These are phyloP conservation scores for Seira ritae DNA, from an alignment of 2,888 invertebrate species.

Conservation along the genomic window DNA sequence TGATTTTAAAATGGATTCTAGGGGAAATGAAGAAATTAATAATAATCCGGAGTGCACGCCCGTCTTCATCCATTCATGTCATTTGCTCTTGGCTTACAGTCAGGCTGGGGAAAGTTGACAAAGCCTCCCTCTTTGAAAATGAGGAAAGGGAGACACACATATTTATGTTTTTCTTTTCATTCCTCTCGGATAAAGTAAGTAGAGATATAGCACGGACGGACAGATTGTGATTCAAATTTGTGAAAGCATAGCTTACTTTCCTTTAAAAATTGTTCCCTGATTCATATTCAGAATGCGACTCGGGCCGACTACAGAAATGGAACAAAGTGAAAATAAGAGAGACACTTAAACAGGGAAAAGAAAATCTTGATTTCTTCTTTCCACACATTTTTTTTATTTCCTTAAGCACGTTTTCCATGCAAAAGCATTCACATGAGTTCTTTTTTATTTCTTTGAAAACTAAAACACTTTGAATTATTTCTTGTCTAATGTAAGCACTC, in stretches of 20 bases:
- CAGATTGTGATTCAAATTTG: not conserved
- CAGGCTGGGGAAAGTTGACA: not conserved
- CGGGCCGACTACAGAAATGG: not conserved
- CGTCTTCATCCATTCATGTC: too few species aligned
- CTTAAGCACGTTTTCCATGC: slow-evolving; percentile 56
- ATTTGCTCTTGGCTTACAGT: not conserved
- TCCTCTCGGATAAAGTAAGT: too few species aligned
- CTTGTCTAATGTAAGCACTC: not conserved
- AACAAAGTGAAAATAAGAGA: slow-evolving; percentile 32
- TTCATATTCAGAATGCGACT: slow-evolving; percentile 35
- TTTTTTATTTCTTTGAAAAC: not conserved
- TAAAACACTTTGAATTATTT: not conserved
- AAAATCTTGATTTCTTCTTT: slow-evolving; percentile 57
- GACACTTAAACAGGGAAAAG: not conserved
- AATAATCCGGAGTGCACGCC: too few species aligned
- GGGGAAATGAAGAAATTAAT: too few species aligned
- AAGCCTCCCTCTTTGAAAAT: not conserved
- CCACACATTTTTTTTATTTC: slow-evolving; percentile 13
- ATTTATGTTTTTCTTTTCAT: not conserved
- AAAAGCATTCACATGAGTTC: slow-evolving; percentile 43
- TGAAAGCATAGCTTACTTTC: not conserved
- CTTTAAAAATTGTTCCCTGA: slow-evolving; percentile 4
- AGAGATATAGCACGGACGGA: too few species aligned
- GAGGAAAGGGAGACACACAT: not conserved
- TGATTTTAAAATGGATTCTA: too few species aligned